These are phyloP conservation scores for Gymnoscelis rufifasciata DNA, from an alignment of 2,888 invertebrate species.

Conservation along the genomic window DNA sequence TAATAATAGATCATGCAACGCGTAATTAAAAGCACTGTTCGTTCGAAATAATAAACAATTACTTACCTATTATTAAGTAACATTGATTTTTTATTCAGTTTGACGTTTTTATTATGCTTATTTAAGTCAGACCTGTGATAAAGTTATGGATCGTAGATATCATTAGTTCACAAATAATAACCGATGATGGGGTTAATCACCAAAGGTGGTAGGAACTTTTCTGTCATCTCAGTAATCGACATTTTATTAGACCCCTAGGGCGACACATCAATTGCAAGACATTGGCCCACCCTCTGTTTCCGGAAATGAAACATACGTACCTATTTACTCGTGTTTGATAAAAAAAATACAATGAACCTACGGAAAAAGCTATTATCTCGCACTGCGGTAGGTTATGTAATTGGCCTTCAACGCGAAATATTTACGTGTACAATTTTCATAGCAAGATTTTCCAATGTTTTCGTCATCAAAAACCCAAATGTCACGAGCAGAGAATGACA, in stretches of 20 bases:
- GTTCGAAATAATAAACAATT: no score
- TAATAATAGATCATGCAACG: no score
- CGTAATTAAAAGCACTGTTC: no score
- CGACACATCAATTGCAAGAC: conserved; percentile 13
- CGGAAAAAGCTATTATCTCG: conserved; percentile 21
- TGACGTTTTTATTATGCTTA: no score
- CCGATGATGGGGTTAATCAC: no score
- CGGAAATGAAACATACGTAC: conserved; percentile 22
- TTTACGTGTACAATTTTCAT: neutral
- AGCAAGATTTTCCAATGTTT: conserved; percentile 21
- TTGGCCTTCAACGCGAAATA: no score
- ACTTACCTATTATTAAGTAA: no score
- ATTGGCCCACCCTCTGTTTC: conserved; percentile 7
- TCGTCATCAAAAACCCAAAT: conserved; percentile 35
- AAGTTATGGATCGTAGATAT: no score
- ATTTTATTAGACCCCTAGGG: conserved; percentile 11
- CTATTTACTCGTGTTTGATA: conserved; percentile 8
- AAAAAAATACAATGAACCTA: conserved; percentile 1
- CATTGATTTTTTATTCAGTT: no score
- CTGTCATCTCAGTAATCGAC: conserved; percentile 6
- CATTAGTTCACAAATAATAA: no score
- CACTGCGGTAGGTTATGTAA: conserved; percentile 24
- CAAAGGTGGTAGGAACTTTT: conserved; percentile 7
- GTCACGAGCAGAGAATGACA: conserved; percentile 37
- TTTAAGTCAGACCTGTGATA: no score